These are phyloP conservation scores for Gavia stellata DNA, from an alignment of 2,113 vertebrate species.

Conservation along the genomic window DNA sequence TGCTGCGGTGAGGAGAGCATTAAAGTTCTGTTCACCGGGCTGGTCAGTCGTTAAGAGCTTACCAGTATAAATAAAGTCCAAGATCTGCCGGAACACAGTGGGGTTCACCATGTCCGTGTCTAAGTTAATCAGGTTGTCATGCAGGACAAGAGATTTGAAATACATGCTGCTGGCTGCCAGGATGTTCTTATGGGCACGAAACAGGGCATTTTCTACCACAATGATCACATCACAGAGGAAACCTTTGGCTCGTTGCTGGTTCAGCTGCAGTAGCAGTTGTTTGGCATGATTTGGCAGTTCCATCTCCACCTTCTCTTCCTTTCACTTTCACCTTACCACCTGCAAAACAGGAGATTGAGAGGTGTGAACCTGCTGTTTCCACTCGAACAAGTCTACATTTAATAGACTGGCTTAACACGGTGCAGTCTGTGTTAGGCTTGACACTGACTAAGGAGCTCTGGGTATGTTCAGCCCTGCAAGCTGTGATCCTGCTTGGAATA, in stretches of 20 bases:
- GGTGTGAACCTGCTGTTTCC: not conserved
- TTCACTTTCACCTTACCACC: constrained; percentile 82
- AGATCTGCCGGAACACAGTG: constrained; percentile 91
- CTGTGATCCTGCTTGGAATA: not conserved
- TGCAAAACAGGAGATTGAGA: constrained; percentile 66
- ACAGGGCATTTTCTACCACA: constrained; percentile 97
- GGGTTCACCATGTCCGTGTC: constrained; percentile 99
- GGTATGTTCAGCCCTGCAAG: not conserved
- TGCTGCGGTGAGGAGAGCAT: constrained; percentile 92
- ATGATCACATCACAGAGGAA: constrained; percentile 98
- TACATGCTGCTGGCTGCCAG: constrained; percentile 98
- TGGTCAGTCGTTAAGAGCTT: constrained; percentile 88
- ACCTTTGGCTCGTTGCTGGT: constrained; percentile 98
- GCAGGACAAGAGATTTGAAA: constrained; percentile 96
- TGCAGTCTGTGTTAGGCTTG: not conserved
- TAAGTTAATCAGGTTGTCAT: constrained; percentile 98
- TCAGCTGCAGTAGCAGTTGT: constrained; percentile 98
- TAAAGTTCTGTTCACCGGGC: constrained; percentile 91
- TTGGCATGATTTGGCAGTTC: constrained; percentile 99
- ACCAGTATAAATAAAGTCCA: constrained; percentile 99
- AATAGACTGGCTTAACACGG: not conserved
- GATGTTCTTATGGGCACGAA: constrained; percentile 97
- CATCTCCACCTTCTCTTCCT: constrained; percentile 93
- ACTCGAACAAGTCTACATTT: not conserved
- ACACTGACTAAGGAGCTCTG: constrained; percentile 5